Conservation (phyloP, 2,113 vertebrate genomes). For the Hemibagrus wyckioides region DNA sequence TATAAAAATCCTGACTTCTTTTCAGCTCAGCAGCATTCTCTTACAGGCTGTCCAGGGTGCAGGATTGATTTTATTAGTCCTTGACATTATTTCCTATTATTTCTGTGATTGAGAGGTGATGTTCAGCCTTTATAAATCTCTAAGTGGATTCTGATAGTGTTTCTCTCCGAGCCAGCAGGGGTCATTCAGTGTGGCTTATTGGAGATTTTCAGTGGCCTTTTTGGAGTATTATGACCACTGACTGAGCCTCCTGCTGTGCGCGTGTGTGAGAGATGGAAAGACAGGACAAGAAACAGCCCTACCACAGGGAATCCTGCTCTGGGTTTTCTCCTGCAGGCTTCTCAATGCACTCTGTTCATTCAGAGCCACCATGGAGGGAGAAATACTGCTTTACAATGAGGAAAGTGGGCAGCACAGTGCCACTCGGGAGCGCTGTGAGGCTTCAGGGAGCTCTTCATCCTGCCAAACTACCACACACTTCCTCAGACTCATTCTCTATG, state of each 20-base stretch:
- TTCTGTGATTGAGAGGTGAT: conserved; percentile 9
- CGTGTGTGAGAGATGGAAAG: background rate
- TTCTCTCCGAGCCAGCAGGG: background rate
- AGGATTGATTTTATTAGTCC: background rate
- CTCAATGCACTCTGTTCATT: conserved; percentile 45
- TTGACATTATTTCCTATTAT: conserved; percentile 16
- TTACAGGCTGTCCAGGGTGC: background rate
- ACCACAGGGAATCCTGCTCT: background rate
- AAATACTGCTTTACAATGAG: conserved; percentile 13
- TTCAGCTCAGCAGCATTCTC: background rate
- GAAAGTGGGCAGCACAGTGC: background rate
- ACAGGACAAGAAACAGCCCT: background rate
- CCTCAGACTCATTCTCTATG: conserved; percentile 13
- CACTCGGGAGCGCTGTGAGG: background rate
- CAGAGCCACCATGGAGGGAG: background rate
- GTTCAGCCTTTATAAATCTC: conserved; percentile 2
- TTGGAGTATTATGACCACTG: background rate
- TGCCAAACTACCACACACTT: background rate
- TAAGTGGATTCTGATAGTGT: conserved; percentile 19
- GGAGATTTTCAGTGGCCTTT: conserved; percentile 18
- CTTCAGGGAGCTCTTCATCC: conserved; percentile 15
- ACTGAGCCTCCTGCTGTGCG: background rate
- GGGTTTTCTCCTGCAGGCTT: background rate
- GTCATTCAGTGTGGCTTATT: conserved; percentile 20
- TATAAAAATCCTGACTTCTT: background rate